These are phyloP conservation scores for Tortricodes alternella DNA, from an alignment of 2,888 invertebrate species.

Conservation along the genomic window DNA sequence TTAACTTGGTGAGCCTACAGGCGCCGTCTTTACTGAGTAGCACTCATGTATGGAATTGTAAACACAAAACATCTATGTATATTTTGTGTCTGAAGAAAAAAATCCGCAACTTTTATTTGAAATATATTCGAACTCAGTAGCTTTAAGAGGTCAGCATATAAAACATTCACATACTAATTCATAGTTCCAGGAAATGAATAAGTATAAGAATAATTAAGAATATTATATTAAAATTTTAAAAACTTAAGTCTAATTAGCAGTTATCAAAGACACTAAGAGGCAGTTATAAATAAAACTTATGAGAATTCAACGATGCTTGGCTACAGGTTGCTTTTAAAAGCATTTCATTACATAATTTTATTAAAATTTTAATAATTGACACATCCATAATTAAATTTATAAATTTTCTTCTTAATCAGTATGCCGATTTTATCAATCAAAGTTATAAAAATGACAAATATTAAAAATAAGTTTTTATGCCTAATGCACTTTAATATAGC, in stretches of 20 bases:
- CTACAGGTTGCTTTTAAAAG: conserved; percentile 14
- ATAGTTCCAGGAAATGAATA: conserved; percentile 14
- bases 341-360: neutral
- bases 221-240: conserved; percentile 32
- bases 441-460: too few relatives aligned
- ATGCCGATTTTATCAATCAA: too few relatives aligned
- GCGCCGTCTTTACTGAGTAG: conserved; percentile 53
- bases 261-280: conserved; percentile 31
- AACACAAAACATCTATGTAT: conserved; percentile 33
- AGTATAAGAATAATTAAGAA: conserved; percentile 27
- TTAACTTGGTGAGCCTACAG: conserved; percentile 61
- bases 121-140: too few relatives aligned
- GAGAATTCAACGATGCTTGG: conserved; percentile 8
- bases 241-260: conserved; percentile 36
- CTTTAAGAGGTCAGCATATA: neutral
- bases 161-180: conserved; percentile 12
- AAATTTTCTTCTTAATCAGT: too few relatives aligned
- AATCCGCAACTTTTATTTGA: too few relatives aligned
- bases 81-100: too few relatives aligned
- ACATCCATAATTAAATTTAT: too few relatives aligned
- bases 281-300: conserved; percentile 26
- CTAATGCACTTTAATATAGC: too few relatives aligned
- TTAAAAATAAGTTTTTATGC: too few relatives aligned
- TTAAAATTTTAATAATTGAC: too few relatives aligned
- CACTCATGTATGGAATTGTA: conserved; percentile 56